phyloP scores from a whole-genome alignment of 2,888 invertebrate genomes.

The Liopterus haemorrhoidalis region DNA sequence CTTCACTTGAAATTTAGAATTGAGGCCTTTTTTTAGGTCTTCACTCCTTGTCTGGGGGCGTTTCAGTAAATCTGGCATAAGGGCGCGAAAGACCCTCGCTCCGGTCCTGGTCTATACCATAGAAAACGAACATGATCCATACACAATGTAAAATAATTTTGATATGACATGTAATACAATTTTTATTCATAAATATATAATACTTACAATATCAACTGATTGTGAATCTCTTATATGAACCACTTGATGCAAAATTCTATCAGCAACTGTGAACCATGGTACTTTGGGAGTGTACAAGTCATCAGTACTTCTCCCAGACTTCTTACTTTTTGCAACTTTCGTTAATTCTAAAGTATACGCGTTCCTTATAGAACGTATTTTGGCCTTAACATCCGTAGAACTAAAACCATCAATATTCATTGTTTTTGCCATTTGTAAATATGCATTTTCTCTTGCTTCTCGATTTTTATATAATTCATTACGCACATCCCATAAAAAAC shows the following conservation, averaged over 20 bases:
- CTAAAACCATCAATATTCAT: slow-evolving; percentile 9
- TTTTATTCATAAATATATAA: slow-evolving; percentile 33
- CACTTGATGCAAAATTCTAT: slow-evolving; percentile 41
- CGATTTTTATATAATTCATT: slow-evolving; percentile 39
- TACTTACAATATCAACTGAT: slow-evolving; percentile 34
- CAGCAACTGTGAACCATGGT: slow-evolving; percentile 39
- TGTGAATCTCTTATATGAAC: slow-evolving; percentile 35
- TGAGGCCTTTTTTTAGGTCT: no score
- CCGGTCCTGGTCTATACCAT: no score
- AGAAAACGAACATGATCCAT: slow-evolving; percentile 34
- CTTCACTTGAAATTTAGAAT: no score
- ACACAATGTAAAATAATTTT: slow-evolving; percentile 27
- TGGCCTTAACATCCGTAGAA: slow-evolving; percentile 21
- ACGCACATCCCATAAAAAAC: slow-evolving; percentile 39
- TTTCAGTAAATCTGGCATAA: slow-evolving; percentile 2
- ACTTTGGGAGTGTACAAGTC: slow-evolving; percentile 38
- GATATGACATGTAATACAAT: slow-evolving; percentile 31
- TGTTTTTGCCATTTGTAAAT: slow-evolving; percentile 4
- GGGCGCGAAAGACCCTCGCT: slow-evolving; percentile 28
- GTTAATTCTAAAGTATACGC: slow-evolving; percentile 35
- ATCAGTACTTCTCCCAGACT: slow-evolving; percentile 32
- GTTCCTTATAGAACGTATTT: slow-evolving; percentile 34
- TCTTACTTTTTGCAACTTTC: slow-evolving; percentile 37
- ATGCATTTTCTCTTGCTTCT: slow-evolving; percentile 36
- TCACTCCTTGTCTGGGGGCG: slow-evolving; percentile 28